Conservation (phyloP, 2,113 vertebrate species). For the Speoplatyrhinus poulsoni region DNA sequence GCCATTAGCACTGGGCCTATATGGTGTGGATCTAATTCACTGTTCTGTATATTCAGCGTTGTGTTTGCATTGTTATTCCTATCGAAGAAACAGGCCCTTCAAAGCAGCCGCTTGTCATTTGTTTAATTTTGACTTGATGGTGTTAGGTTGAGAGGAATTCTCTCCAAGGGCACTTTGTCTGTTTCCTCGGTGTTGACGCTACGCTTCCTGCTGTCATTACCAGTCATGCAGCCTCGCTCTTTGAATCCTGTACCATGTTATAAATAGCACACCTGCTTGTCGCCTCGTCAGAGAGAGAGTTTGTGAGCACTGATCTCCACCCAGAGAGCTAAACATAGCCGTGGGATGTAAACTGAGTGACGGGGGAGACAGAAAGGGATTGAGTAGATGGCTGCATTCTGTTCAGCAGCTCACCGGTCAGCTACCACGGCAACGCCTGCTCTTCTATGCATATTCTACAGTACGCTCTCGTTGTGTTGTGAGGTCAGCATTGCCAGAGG, state of each 20-base stretch:
- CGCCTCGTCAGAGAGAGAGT: slow-evolving; percentile 6
- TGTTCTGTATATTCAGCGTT: slow-evolving; percentile 9
- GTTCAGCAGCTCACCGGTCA: neutral
- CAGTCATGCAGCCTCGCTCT: neutral
- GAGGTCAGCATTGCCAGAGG: slow-evolving; percentile 50
- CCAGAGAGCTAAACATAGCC: slow-evolving; percentile 55
- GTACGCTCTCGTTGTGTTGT: slow-evolving; percentile 67
- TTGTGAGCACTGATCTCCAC: slow-evolving; percentile 26
- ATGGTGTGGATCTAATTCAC: slow-evolving; percentile 34
- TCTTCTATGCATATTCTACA: slow-evolving; percentile 68
- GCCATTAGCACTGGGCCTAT: slow-evolving; percentile 49
- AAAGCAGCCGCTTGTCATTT: slow-evolving; percentile 22
- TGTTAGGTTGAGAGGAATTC: neutral
- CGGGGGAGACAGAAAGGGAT: neutral
- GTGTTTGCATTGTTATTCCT: slow-evolving; percentile 20
- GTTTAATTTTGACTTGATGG: neutral
- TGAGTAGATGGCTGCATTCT: slow-evolving; percentile 9
- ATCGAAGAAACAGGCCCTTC: slow-evolving; percentile 4
- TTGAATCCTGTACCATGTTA: slow-evolving; percentile 1
- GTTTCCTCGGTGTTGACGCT: neutral
- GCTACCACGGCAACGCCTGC: neutral
- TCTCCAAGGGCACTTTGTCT: slow-evolving; percentile 4
- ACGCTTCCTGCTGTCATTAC: neutral
- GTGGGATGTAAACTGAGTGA: slow-evolving; percentile 33
- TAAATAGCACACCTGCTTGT: slow-evolving; percentile 29